These are phyloP conservation scores for Rhodeus uyekii DNA, from an alignment of 2,797 vertebrate species.

Conservation along the genomic window DNA sequence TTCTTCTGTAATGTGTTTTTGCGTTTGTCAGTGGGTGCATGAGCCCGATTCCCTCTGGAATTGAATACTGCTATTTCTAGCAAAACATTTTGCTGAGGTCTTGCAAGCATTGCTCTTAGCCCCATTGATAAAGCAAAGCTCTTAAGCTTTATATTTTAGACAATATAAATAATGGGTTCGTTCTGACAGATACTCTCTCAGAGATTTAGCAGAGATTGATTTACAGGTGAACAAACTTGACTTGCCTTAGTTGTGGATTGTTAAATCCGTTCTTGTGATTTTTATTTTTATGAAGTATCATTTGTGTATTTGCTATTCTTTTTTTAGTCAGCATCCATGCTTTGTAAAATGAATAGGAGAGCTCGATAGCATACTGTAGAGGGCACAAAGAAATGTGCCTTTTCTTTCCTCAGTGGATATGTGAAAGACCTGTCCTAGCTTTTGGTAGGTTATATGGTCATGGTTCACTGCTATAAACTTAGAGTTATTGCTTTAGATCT, in stretches of 20 bases:
- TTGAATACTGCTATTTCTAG: background rate
- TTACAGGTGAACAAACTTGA: background rate
- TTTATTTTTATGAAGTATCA: background rate
- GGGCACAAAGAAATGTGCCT: background rate
- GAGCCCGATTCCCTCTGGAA: background rate
- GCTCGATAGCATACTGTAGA: background rate
- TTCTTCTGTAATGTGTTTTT: background rate
- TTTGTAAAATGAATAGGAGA: background rate
- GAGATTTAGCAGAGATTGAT: background rate
- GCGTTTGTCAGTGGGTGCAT: background rate
- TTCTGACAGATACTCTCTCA: background rate
- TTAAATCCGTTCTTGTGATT: background rate
- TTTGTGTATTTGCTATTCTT: background rate
- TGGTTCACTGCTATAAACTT: conserved; percentile 18
- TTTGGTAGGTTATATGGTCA: conserved; percentile 17
- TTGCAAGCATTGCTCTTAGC: conserved; percentile 1
- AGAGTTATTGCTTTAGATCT: conserved; percentile 31
- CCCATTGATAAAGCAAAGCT: background rate
- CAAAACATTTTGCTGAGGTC: conserved; percentile 12
- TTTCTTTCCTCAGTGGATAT: conserved; percentile 8
- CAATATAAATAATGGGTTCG: background rate
- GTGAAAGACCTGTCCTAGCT: background rate
- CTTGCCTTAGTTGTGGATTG: background rate
- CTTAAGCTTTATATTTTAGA: conserved; percentile 1
- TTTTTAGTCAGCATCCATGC: background rate